Evolutionary conservation across 2,888 invertebrate genomes (phyloP).

Genomic region (Drosophila borealis): DNA sequence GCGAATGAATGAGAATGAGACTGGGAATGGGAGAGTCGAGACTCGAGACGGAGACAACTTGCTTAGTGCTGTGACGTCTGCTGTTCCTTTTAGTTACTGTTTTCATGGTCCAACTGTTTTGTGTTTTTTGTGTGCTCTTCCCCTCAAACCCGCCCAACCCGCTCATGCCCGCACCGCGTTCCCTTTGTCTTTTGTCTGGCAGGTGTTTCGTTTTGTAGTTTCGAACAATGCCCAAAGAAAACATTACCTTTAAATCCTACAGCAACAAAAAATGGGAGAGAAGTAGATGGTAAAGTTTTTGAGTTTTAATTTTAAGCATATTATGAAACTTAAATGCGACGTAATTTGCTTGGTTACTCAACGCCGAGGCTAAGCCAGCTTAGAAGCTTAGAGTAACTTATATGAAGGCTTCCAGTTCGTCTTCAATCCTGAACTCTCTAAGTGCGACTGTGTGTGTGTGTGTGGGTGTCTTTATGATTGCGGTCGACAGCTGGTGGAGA

Average conservation of each 20-base stretch:
- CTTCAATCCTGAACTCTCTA: conserved; percentile 5
- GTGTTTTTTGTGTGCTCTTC: conserved; percentile 12
- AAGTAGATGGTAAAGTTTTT: conserved; percentile 37
- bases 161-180: background rate
- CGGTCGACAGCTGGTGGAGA: conserved; percentile 51
- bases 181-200: conserved; percentile 32
- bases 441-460: background rate
- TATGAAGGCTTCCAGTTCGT: conserved; percentile 29
- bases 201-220: conserved; percentile 56
- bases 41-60: conserved; percentile 44
- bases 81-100: conserved; percentile 60
- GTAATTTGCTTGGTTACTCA: conserved; percentile 68
- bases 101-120: conserved; percentile 63
- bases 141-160: background rate
- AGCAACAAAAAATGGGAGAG: background rate
- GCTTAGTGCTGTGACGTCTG: conserved; percentile 52
- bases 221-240: conserved; percentile 52
- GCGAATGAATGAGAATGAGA: background rate
- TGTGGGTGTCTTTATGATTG: conserved; percentile 36
- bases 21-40: background rate
- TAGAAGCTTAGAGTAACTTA: conserved; percentile 54
- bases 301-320: conserved; percentile 70
- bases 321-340: conserved; percentile 76
- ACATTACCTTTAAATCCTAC: conserved; percentile 52
- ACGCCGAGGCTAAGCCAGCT: conserved; percentile 55